These are phyloP conservation scores for Hippocampus barbouri DNA, from an alignment of 2,113 vertebrate genomes.

Conservation along the genomic window DNA sequence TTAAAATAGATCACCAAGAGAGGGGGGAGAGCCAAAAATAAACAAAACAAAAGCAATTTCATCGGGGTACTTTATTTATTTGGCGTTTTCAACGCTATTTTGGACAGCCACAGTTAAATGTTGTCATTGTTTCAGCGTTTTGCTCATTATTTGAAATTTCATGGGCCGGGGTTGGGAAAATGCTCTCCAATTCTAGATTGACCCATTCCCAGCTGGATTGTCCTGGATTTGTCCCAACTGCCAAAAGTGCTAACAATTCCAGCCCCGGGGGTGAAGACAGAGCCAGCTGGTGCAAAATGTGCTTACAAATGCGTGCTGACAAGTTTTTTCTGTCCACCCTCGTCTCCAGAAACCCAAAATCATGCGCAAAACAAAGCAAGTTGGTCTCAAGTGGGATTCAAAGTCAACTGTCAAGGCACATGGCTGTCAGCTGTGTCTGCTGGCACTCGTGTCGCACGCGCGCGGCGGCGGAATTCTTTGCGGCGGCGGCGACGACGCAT, in stretches of 20 bases:
- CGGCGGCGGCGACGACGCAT: slow-evolving; percentile 36
- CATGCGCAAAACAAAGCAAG: slow-evolving; percentile 60
- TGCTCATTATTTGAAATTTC: neutral
- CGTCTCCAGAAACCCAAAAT: slow-evolving; percentile 50
- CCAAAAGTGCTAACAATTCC: slow-evolving; percentile 30
- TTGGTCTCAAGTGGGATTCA: slow-evolving; percentile 71
- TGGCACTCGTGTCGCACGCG: slow-evolving; percentile 27
- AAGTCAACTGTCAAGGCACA: slow-evolving; percentile 83
- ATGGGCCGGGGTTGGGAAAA: neutral
- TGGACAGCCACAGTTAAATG: too few species aligned
- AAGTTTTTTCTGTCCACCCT: slow-evolving; percentile 61
- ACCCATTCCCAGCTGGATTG: slow-evolving; percentile 22
- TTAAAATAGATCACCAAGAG: too few species aligned
- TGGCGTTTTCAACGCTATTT: neutral
- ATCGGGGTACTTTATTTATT: neutral
- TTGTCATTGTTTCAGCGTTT: neutral
- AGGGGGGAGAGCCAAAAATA: too few species aligned
- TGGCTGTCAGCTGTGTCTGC: slow-evolving; percentile 67
- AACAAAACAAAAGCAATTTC: too few species aligned
- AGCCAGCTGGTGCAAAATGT: slow-evolving; percentile 31
- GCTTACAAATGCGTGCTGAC: slow-evolving; percentile 50
- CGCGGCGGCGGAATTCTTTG: slow-evolving; percentile 36
- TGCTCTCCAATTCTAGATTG: neutral
- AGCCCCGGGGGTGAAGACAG: slow-evolving; percentile 27
- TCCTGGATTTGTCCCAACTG: slow-evolving; percentile 44